These are phyloP conservation scores for Epizoanthus ramosus DNA, from an alignment of 92 coral and sea anemone genomes.

Conservation along the genomic window DNA sequence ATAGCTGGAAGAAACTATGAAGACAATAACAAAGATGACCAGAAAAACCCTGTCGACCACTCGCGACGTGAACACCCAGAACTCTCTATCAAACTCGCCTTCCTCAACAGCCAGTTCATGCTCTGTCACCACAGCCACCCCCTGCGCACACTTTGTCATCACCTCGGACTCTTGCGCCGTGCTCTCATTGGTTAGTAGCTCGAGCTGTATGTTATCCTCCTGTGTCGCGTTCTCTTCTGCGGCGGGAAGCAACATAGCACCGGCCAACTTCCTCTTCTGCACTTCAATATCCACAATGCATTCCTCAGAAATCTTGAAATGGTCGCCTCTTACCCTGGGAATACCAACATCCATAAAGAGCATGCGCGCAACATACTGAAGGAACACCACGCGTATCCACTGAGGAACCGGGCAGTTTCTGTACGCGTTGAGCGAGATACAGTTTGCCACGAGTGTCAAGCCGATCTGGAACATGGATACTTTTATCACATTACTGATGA, in stretches of 20 bases:
- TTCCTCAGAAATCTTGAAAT: neutral
- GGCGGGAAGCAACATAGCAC: neutral
- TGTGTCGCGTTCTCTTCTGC: neutral
- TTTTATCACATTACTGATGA: conserved; percentile 65
- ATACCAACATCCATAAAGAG: conserved; percentile 55
- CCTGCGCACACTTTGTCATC: conserved; percentile 52
- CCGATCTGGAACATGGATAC: conserved; percentile 82
- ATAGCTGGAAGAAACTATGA: conserved; percentile 55
- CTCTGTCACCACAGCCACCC: conserved; percentile 56
- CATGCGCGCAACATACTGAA: conserved; percentile 67
- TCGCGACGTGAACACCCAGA: conserved; percentile 70
- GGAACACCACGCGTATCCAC: conserved; percentile 78
- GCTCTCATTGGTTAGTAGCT: neutral
- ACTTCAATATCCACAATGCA: neutral
- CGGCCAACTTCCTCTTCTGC: neutral
- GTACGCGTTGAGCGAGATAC: conserved; percentile 68
- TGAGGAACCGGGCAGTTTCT: conserved; percentile 67
- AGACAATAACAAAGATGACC: conserved; percentile 51
- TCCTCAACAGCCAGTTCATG: conserved; percentile 50
- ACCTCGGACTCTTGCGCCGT: neutral
- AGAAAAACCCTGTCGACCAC: conserved; percentile 70
- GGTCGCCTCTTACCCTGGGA: neutral
- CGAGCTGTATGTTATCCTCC: neutral
- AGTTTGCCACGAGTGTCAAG: conserved; percentile 69
- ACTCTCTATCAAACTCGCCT: conserved; percentile 61